Base-by-base conservation (phyloP, 2,888 invertebrate species). In the Xestia rhomboidea region DNA sequence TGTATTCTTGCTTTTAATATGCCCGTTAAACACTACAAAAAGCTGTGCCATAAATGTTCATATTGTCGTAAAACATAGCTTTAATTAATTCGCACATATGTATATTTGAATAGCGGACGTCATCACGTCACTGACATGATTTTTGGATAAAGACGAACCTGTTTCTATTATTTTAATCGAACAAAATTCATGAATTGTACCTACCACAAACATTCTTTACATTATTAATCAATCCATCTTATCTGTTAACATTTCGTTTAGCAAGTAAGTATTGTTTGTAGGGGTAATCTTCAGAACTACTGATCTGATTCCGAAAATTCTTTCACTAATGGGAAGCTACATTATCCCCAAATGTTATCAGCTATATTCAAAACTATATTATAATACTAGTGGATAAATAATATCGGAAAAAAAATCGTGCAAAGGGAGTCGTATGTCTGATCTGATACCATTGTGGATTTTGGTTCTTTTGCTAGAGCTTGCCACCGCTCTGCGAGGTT, bases 31-130 rank as follows among this genome's bases (percentile, higher is more conserved):
- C 41, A 75, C n/a, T 18, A 13, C n/a, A 69, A 76, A 73, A 85
- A 76, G 18, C 30, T 64, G 10, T 5, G 15, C 68, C 68, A 64
- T 76, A 60, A 72, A 80, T 44, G 18, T 64, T 64, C 30, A 68
- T 60, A 81, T 27, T 10, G 57, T 77, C 67, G 38, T 83, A 76
- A 85, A 81, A 83, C 1, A 54, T 60, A 57, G n/a, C 11, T 70
- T 68, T 60, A 66, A 80, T 74, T 63, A 80, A 70, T 80, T 82
- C 66, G 34, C 81, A 84, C 46, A 46, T 78, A 41, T 41, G 18
- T 41, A 15, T 46, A 38, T 57, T 41, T 30, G 24, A 34, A 30
- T 30, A 7, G 10, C 11, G 15, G 21, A 69, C 67, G 72, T 83
- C 34, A 34, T 34, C 34, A 34, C 34, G 34, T 34, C 49, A 83